Conservation (phyloP, 2,888 invertebrate genomes). For the Maniola hyperantus region DNA sequence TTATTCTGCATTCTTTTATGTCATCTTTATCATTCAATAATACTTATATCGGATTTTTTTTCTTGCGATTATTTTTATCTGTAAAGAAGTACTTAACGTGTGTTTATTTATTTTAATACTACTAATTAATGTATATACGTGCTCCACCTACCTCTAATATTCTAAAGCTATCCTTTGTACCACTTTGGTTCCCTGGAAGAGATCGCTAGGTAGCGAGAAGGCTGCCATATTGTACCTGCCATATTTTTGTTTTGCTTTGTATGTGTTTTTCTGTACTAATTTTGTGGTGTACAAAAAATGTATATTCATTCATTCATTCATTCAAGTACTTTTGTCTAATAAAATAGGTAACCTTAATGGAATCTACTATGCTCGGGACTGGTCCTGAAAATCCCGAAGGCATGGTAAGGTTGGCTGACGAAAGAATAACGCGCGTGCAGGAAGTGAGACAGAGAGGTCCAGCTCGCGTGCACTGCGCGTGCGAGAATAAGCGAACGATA, state of each 20-base stretch:
- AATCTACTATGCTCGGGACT: slow-evolving; percentile 1
- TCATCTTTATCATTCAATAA: too few species aligned
- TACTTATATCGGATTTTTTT: not conserved
- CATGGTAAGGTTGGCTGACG: slow-evolving; percentile 47
- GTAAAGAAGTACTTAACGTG: too few species aligned
- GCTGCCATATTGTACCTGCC: too few species aligned
- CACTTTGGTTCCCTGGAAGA: too few species aligned
- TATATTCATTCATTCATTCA: too few species aligned
- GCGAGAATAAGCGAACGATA: slow-evolving; percentile 54
- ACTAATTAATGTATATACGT: too few species aligned
- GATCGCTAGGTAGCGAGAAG: too few species aligned
- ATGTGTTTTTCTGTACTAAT: not conserved
- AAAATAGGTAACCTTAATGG: not conserved
- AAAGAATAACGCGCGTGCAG: slow-evolving; percentile 70
- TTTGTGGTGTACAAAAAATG: too few species aligned
- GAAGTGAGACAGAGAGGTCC: slow-evolving; percentile 66
- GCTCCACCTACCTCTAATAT: not conserved
- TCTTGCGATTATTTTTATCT: not conserved
- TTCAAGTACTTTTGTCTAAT: too few species aligned
- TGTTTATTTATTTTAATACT: too few species aligned
- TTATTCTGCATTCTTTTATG: not conserved
- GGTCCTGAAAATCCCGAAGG: slow-evolving; percentile 10
- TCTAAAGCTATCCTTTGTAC: too few species aligned
- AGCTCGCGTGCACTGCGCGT: slow-evolving; percentile 68
- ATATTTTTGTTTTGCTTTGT: too few species aligned